Evolutionary conservation across 2,113 vertebrate species (phyloP).

Genomic region (Hemicordylus capensis): DNA sequence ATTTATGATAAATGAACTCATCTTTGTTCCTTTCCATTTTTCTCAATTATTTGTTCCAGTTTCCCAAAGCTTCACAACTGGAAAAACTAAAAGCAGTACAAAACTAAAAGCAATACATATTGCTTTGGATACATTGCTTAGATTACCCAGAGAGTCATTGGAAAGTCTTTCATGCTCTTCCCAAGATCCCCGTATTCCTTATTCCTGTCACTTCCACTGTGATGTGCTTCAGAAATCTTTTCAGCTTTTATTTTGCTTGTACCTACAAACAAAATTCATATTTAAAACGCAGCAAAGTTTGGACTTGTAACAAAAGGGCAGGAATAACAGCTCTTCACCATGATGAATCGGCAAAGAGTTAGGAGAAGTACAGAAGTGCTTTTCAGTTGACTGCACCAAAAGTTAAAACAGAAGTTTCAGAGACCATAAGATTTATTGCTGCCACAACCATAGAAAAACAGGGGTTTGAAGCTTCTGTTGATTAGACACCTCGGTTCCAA

Average conservation of each 20-base stretch:
- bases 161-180: conserved; percentile 77
- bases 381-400: too few species aligned
- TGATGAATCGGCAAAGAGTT: background rate
- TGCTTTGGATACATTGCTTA: background rate
- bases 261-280: conserved; percentile 63
- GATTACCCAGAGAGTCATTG: conserved; percentile 75
- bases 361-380: background rate
- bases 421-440: background rate
- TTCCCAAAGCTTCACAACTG: too few species aligned
- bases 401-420: background rate
- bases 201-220: conserved; percentile 55
- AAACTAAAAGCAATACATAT: background rate
- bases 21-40: too few species aligned
- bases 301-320: background rate
- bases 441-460: background rate
- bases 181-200: conserved; percentile 67
- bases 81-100: too few species aligned
- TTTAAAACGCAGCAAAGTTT: background rate
- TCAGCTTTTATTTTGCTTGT: conserved; percentile 73
- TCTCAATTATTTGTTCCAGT: too few species aligned
- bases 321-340: background rate
- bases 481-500: background rate
- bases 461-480: background rate
- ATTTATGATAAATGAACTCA: background rate
- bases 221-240: conserved; percentile 77